Percentiles rank a stretch among this genome's conserved stretches.
phyloP scores from a whole-genome alignment of 2,113 vertebrate species.

The Eclectus roratus region DNA sequence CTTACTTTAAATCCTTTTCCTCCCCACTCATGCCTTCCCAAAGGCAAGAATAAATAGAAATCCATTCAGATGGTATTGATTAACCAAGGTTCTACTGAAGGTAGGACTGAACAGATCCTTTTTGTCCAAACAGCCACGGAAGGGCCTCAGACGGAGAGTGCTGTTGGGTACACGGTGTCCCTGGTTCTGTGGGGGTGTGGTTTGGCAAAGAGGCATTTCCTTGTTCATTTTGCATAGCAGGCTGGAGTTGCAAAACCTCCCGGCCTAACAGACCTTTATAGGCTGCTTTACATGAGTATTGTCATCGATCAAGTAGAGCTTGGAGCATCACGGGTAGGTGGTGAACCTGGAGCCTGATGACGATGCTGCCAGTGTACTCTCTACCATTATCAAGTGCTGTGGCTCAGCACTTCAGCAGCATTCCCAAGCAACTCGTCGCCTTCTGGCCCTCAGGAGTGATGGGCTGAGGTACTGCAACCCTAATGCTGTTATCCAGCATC shows the following conservation, averaged over 20 bases:
- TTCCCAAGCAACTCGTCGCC: background rate
- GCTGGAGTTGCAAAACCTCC: background rate
- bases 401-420: accelerated
- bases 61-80: accelerated
- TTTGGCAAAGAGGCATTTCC: background rate
- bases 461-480: accelerated
- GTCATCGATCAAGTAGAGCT: background rate
- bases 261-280: background rate
- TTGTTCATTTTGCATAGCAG: background rate
- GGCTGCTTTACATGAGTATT: background rate
- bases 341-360: background rate
- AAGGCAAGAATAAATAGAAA: background rate
- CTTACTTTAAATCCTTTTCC: background rate
- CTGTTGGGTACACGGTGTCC: background rate
- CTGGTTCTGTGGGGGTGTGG: background rate
- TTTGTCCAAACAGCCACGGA: background rate
- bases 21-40: background rate
- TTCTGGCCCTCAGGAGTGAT: background rate
- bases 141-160: background rate
- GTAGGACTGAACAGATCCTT: background rate
- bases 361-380: accelerated
- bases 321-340: background rate
- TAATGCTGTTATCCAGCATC: background rate
- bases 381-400: background rate
- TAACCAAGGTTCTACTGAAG: background rate